Base-by-base conservation (phyloP, 2,797 vertebrate genomes). In the Centropyge bicolor region DNA sequence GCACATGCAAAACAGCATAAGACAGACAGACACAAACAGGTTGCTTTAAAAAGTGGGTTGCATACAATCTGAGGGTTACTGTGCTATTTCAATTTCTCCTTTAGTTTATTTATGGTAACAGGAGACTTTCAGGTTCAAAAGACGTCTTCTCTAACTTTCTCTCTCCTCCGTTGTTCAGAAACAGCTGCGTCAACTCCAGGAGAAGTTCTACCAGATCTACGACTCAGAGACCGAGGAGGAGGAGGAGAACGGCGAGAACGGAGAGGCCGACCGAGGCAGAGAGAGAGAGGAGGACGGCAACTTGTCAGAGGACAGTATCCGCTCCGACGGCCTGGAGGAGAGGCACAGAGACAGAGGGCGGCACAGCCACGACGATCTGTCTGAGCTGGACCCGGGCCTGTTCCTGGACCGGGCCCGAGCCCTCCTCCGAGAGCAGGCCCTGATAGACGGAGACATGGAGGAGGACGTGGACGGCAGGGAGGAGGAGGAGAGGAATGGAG, bases 161-260 rank as follows among this genome's bases (percentile, higher is more conserved):
- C 27, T 76, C 0, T 84, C 52, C 35, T 70, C 48, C 67, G 17
- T 66, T 48, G 3, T 60, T 6, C 64, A 95, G 96, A 99, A 99
- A 91, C 98, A 99, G 95, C 96, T 99, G 86, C 97, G 98, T 73
- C 98, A 99, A 91, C 97, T 99, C 91, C 98, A 99, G 95, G 98
- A 99, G 81, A 99, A 99, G 96, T 99, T 99, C 95, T 99, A 98
- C 94, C 98, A 99, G 92, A 99, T 99, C 95, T 99, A 99, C 0
- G 98, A 99, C 91, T 99, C 98, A 0, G 98, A 99, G 92, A 94
- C 94, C 0, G 94, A 95, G 63, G 94, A 94, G 19, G 93, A 94
- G 48, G 93, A 94, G n/a, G 92, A 93, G 52, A 88, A 89, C 1
- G 88, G 73, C 0, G 90, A 91, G 65, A 68, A 57, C 0, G 86